Evolutionary conservation across 2,888 invertebrate species (phyloP).

Genomic region (Polyommatus icarus): DNA sequence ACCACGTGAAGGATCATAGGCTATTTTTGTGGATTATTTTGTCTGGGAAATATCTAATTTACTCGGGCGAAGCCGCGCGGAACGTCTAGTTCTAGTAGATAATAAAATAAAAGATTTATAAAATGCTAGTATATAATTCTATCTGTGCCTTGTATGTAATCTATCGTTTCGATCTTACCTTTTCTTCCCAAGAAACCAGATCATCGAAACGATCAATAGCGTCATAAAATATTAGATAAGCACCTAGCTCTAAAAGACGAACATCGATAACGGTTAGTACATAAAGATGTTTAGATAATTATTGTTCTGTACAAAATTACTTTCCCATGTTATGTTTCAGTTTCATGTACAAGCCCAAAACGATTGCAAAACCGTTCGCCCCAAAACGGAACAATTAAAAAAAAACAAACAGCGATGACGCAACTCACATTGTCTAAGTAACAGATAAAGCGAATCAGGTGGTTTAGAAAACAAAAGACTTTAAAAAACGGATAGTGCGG

Average conservation of each 20-base stretch:
- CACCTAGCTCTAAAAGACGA: too few relatives aligned
- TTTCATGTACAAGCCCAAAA: not conserved
- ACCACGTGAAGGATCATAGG: too few relatives aligned
- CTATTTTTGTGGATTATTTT: too few relatives aligned
- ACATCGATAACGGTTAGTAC: too few relatives aligned
- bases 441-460: conserved; percentile 18
- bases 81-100: too few relatives aligned
- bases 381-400: conserved; percentile 14
- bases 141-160: not conserved
- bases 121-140: not conserved
- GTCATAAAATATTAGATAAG: too few relatives aligned
- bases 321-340: conserved; percentile 3
- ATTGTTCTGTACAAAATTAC: not conserved
- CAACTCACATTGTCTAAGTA: conserved; percentile 3
- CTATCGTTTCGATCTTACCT: not conserved
- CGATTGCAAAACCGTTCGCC: conserved; percentile 1
- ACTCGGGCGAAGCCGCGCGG: too few relatives aligned
- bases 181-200: too few relatives aligned
- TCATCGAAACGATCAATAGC: too few relatives aligned
- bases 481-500: not conserved
- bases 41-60: too few relatives aligned
- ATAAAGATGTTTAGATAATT: not conserved
- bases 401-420: conserved; percentile 7
- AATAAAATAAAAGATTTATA: not conserved
- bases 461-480: conserved; percentile 9